Conservation (phyloP, 1,140 invertebrate genomes). For the Psix sp. region DNA sequence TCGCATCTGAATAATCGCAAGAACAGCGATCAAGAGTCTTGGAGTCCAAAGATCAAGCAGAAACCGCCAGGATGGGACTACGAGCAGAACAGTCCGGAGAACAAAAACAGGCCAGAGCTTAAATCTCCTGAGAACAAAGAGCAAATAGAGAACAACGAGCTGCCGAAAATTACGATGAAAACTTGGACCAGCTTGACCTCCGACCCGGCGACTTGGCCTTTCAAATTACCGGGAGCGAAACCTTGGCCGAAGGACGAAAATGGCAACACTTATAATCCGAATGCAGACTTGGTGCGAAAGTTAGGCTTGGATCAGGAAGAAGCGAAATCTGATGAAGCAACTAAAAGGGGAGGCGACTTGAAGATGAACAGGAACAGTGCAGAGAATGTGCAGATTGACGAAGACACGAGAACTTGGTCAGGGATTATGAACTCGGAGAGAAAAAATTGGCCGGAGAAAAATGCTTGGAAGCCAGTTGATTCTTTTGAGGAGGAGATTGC, state of each 20-base stretch:
- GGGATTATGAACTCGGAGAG: slow-evolving; percentile 50
- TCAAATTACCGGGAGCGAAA: slow-evolving; percentile 67
- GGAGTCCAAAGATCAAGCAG: slow-evolving; percentile 29
- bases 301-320: slow-evolving; percentile 67
- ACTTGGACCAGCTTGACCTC: slow-evolving; percentile 72
- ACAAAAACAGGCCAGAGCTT: slow-evolving; percentile 51
- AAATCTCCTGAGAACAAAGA: slow-evolving; percentile 43
- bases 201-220: slow-evolving; percentile 72
- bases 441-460: slow-evolving; percentile 50
- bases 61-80: slow-evolving; percentile 40
- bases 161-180: slow-evolving; percentile 70
- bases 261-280: slow-evolving; percentile 71
- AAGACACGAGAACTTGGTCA: slow-evolving; percentile 46
- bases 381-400: slow-evolving; percentile 38
- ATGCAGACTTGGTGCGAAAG: slow-evolving; percentile 69
- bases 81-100: slow-evolving; percentile 10
- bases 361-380: slow-evolving; percentile 18
- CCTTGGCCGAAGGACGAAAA: slow-evolving; percentile 73
- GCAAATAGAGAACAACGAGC: slow-evolving; percentile 46
- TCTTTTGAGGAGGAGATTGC: slow-evolving; percentile 38
- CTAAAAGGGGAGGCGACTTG: slow-evolving; percentile 10
- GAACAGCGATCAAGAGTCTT: slow-evolving; percentile 12
- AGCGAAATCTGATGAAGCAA: slow-evolving; percentile 12
- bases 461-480: slow-evolving; percentile 41
- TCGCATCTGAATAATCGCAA: slow-evolving; percentile 31